Base-by-base conservation (phyloP, 2,113 vertebrate species). In the Pholis gunnellus region DNA sequence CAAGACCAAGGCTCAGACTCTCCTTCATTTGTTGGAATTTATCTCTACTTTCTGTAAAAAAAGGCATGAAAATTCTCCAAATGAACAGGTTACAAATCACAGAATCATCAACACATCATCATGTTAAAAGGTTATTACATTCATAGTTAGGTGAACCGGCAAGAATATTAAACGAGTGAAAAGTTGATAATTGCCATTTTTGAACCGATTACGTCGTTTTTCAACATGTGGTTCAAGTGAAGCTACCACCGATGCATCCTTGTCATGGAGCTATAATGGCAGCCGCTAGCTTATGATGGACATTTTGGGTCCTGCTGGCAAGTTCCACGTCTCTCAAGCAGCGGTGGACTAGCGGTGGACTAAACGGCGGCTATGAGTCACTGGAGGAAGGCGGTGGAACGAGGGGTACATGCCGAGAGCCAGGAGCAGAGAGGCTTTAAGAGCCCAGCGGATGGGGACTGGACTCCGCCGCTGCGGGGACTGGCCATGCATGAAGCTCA, bases 401-500 rank as follows among this genome's bases (percentile, higher is more conserved):
- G 60, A 82, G 48, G 42, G 18, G 64, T 18, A 18, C 48, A 8
- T 40, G 40, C 61, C 18, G 70, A 72, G n/a, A 65, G 83, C 59
- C 60, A 18, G 60, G 14, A 71, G 71, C 65, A 75, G 34, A 77
- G 61, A 82, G 15, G 76, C 71, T 73, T n/a, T 73, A 65, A 72
- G 66, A 50, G 54, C 60, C 36, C 54, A 57, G 46, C 7, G 1
- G 69, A 76, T 14, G 46, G 72, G 0, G 78, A 36, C 54, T 63
- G 29, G 81, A 67, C 72, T 75, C 65, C 57, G 29, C 11, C 22
- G 73, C 75, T 66, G 66, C 60, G 46, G 25, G 83, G 66, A 34
- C 60, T 42, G 68, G 25, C 64, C 82, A 74, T 81, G 86, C 75
- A 87, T 72, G 59, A 87, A 74, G 59, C 84, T 85, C 78, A 84